Evolutionary conservation across 1,140 invertebrate species (phyloP), one percentile per base, ranked within the genome.

Genomic region (Drosophila truncata): DNA sequence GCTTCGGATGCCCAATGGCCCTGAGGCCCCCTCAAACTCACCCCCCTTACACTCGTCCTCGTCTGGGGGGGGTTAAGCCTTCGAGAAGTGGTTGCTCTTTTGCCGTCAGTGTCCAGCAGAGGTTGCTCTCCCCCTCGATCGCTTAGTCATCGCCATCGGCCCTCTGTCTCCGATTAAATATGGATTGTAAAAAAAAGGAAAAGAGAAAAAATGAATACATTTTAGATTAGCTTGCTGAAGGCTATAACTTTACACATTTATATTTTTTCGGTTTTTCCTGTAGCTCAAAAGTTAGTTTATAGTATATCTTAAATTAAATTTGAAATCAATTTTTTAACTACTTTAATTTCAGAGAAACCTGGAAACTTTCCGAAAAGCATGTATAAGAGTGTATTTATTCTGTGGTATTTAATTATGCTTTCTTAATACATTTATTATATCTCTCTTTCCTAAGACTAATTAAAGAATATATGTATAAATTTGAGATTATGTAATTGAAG

Each of bases 41-140:
- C 37, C 37, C n/a, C 8, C 16, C 47, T 8, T 23, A 10, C 16
- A 16, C 25, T 29, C 5, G 29, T 46, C 20, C n/a, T 37, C 31
- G 33, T 13, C 50, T 49, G 39, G 64, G 66, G 39, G 64, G 66
- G 31, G 41, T 58, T 35, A 35, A 16, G 23, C 23, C 27, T 2
- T 16, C 29, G 6, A 31, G 42, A 35, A 69, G 35, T 25, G 44
- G 61, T 50, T 65, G 60, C 44, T 65, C 63, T 86, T 69, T 85
- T 82, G 59, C 71, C 65, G 55, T 11, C 77, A 77, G 62, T 84
- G 77, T 57, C 73, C 60, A 54, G 66, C 50, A 66, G 66, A 66
- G 50, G 61, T 64, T 33, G 18, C 41, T 63, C 35, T 64, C 25
- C 18, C 37, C 29, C 41, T 37, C 57, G 47, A 44, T 52, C 20